Base-by-base conservation (phyloP, 2,888 invertebrate species). In the Idaea aversata region DNA sequence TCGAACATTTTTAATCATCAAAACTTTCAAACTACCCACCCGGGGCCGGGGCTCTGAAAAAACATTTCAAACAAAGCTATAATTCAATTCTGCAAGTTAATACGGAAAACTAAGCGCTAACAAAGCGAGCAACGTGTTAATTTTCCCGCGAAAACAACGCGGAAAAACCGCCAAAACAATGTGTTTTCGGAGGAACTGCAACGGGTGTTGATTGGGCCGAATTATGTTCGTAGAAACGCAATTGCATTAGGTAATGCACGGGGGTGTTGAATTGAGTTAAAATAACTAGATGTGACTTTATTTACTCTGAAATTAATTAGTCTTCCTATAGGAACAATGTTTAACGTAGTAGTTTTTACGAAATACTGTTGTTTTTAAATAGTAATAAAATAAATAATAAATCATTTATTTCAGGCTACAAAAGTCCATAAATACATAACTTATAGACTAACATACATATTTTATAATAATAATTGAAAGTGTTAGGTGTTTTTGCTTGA, bases 241-340 rank as follows among this genome's bases (percentile, higher is more conserved):
- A 87, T 90, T 86, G 89, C 87, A 90, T 91, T 90, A 88, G 88
- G 83, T 87, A 86, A 88, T 88, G 85, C 82, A 83, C 79, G 72
- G 80, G 73, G 75, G 74, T 81, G 82, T 85, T 84, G 81, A 77
- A 77, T 66, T 66, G 75, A 67, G 63, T 5, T 72, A 71, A 47
- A 47, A 47, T 47, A 47, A 47, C 47, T 47, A 13, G 10, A 47
- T 47, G 47, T 47, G 47, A 10, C 5, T 47, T 47, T 25, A 25
- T 7, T 47, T 47, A 47, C 10, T 13, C 47, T 47, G 13, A 47
- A 47, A 7, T 5, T 5, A 36, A 1, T 7, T 10, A 36, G 25
- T 25, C 25, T 25, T 25, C 25, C 25, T 25, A n/a, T n/a, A 25
- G 25, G 1, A 25, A 25, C 25, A 25, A 3, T 25, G 25, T 25